These are phyloP conservation scores for Opisthocomus hoazin DNA, from an alignment of 2,113 vertebrate species.

Conservation along the genomic window DNA sequence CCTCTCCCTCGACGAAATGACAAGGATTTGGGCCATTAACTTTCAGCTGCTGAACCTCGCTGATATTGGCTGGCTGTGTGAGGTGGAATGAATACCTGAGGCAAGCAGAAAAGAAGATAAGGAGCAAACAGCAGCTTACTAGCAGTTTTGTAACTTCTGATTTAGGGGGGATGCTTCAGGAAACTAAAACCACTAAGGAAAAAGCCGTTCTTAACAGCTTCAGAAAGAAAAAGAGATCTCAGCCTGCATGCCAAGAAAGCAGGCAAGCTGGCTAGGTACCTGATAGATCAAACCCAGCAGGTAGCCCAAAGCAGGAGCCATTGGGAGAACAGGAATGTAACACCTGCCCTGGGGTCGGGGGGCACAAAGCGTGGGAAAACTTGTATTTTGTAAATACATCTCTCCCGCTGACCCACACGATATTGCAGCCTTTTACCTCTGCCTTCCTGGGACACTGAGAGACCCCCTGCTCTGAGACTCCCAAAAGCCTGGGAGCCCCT, in stretches of 20 bases:
- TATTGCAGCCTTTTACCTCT: neutral
- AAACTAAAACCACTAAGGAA: neutral
- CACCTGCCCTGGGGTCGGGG: neutral
- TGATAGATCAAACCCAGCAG: neutral
- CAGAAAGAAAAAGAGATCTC: neutral
- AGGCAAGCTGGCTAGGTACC: neutral
- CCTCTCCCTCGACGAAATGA: neutral
- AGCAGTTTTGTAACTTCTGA: neutral
- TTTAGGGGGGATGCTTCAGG: neutral
- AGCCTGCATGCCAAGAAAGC: neutral
- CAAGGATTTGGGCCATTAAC: constrained; percentile 3
- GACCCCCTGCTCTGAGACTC: neutral
- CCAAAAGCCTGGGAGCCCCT: neutral
- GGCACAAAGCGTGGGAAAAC: neutral
- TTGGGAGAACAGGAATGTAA: neutral
- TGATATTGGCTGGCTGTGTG: neutral
- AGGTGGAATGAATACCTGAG: neutral
- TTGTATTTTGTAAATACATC: neutral
- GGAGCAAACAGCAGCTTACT: neutral
- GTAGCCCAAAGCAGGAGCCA: neutral
- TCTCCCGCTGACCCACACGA: neutral
- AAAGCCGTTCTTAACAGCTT: neutral
- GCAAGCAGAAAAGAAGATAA: neutral
- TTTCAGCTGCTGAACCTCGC: neutral
- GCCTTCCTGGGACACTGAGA: neutral